Base-by-base conservation (phyloP, 2,888 invertebrate genomes). In the Allophyes oxyacanthae region DNA sequence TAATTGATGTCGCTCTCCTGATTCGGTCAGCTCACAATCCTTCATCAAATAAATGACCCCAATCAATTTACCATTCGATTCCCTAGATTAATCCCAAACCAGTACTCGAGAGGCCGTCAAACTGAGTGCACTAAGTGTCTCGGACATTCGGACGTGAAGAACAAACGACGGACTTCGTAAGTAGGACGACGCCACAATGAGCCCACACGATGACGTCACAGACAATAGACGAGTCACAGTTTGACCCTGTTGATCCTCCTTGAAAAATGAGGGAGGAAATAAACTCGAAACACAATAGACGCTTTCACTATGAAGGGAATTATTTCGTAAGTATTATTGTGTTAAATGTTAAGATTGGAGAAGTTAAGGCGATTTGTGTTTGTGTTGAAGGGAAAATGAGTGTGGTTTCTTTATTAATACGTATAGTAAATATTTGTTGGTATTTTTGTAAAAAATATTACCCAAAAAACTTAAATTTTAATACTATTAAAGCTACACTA, bases 221-320 rank as follows among this genome's bases (percentile, higher is more conserved):
- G 55, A 72, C 73, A 72, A 72, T 72, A 55, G 45, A 52, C 49
- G 51, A 63, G 55, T 51, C 55, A 40, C 33, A 58, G 56, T 54
- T 43, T 61, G 59, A 56, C 74, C 48, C 73, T 58, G 64, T 67
- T 72, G 68, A 72, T 72, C 60, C 72, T 72, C 42, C 57, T 72
- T 72, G 73, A 72, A 72, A 72, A 75, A 75, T 72, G 64, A 58
- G 53, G 28, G 43, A 59, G 53, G 50, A 72, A 72, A 72, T 75
- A 72, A 72, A 72, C 53, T 64, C 48, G 45, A 72, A 72, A 72
- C 64, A 72, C 72, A 72, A 72, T 67, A 64, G 28, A 28, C 28
- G 60, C 46, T 20, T 33, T 41, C 32, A 64, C 64, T 68, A 61
- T 51, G 55, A 63, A 55, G 55, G 42, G 59, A 63, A 67, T 75